Base-by-base conservation (phyloP, 1,140 invertebrate genomes). In the Hyphantria cunea region DNA sequence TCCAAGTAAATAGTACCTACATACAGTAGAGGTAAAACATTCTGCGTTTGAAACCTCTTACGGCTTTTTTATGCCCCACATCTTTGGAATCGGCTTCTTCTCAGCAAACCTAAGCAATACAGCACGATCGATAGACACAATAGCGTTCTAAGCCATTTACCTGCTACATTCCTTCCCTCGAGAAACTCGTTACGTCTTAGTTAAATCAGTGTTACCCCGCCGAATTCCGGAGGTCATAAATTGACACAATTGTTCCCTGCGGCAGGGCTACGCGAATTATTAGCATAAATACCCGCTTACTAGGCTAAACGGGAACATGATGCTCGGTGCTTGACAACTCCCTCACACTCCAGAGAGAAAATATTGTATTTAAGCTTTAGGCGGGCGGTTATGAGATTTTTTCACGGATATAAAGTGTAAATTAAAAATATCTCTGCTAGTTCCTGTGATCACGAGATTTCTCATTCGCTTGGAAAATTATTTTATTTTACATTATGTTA, bases 241-340 rank as follows among this genome's bases (percentile, higher is more conserved):
- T 79, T 72, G 71, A 63, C 48, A 64, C 70, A 69, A 76, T 71
- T 74, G 71, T 68, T 68, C 76, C 76, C 76, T 14, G 34, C 48
- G 70, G 73, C 49, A 50, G 58, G 52, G 56, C 53, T 63, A 53
- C 50, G 45, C 45, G 41, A 48, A 33, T 60, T 68, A 74, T 79
- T 79, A 74, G 74, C 76, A 79, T 79, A 74, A 79, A 74, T 70
- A 79, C 64, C 47, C 62, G 51, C 69, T 76, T 79, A 71, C 68
- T 73, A 79, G 41, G 74, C 76, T 55, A 53, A 69, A 53, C 70
- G 72, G n/a, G 55, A 32, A 58, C 55, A 58, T 58, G 55, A 58
- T 45, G 55, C 55, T 33, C 41, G 10, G 14, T 13, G 41, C 41
- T 44, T 44, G 55, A 58, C 47, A 45, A 58, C 55, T 58, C 39